Base-by-base conservation (phyloP, 2,888 invertebrate species). In the Drosophila antonietae region DNA sequence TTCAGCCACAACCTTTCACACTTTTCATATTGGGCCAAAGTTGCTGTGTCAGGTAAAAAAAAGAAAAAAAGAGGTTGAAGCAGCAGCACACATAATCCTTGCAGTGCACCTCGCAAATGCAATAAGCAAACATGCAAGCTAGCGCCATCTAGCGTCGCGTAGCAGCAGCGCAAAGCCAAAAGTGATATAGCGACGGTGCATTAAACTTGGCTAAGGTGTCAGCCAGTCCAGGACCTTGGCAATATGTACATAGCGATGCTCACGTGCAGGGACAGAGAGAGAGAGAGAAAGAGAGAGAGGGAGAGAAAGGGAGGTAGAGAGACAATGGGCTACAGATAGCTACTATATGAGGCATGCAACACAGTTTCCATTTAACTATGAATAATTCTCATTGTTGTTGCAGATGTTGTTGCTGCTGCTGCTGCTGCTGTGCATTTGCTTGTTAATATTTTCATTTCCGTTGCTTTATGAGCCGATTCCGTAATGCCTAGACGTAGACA, bases 401-500 rank as follows among this genome's bases (percentile, higher is more conserved):
- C 47, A 49, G 47, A 10, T 49, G 67, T 53, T 58, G 67, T 57
- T 63, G 57, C 15, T 76, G 37, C 20, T 60, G 43, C n/a, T 68
- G 62, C 37, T 37, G 68, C 53, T 73, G 70, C 53, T 82, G 86
- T 88, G 83, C 90, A 89, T 79, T 87, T 89, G 90, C 86, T 88
- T 89, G 91, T 90, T 90, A 90, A 90, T 90, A 90, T 90, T 90
- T 90, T 86, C 90, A 90, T 90, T 90, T 90, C 90, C 90, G 78
- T 83, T 90, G 90, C 88, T 89, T 90, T 84, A 90, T 88, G 83
- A 80, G 78, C 65, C 85, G 80, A 78, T 90, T 83, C 85, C 86
- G 71, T 75, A 81, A 88, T 69, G 89, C 88, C 88, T 85, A 78
- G 76, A 75, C 72, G 61, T 64, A 78, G 49, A n/a, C 51, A 62